Percentiles rank a stretch among this genome's conserved stretches.
Evolutionary conservation across 2,888 invertebrate genomes (phyloP).

Genomic region (Parascotia fuliginaria): DNA sequence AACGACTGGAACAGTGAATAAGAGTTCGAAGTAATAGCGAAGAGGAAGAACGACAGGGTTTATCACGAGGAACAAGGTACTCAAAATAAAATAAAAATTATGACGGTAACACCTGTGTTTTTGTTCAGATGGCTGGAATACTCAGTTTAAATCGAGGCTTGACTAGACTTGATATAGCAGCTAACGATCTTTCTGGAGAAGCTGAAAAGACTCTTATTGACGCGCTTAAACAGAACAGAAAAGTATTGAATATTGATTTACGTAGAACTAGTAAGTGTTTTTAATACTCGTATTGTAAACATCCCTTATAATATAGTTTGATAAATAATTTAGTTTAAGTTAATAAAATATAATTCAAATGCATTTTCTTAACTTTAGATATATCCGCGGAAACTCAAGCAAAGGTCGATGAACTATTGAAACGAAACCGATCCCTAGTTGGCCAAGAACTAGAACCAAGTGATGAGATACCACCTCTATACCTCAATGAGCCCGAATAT

Average conservation of each 20-base stretch:
- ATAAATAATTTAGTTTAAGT: neutral
- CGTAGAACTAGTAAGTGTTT: slow-evolving; percentile 71
- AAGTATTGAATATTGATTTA: slow-evolving; percentile 68
- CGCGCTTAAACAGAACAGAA: slow-evolving; percentile 70
- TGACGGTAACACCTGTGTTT: slow-evolving; percentile 19
- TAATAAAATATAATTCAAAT: neutral
- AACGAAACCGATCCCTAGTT: slow-evolving; percentile 71
- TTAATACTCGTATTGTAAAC: too few species aligned
- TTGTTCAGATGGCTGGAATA: slow-evolving; percentile 78
- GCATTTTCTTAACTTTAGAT: slow-evolving; percentile 44
- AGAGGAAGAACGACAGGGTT: too few species aligned
- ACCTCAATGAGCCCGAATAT: slow-evolving; percentile 79
- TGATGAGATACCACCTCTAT: slow-evolving; percentile 77
- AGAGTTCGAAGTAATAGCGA: too few species aligned
- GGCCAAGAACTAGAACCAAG: slow-evolving; percentile 71
- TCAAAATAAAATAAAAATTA: too few species aligned
- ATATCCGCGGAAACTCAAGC: slow-evolving; percentile 76
- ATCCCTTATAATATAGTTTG: too few species aligned
- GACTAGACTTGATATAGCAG: slow-evolving; percentile 84
- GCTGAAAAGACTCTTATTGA: slow-evolving; percentile 78
- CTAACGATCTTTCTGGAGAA: slow-evolving; percentile 86
- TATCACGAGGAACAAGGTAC: too few species aligned
- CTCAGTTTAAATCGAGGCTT: slow-evolving; percentile 83
- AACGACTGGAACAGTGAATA: too few species aligned
- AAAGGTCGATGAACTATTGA: slow-evolving; percentile 74